These are phyloP conservation scores for Lepidocolaptes lacrymiger DNA, from an alignment of 2,797 vertebrate genomes.

Conservation along the genomic window DNA sequence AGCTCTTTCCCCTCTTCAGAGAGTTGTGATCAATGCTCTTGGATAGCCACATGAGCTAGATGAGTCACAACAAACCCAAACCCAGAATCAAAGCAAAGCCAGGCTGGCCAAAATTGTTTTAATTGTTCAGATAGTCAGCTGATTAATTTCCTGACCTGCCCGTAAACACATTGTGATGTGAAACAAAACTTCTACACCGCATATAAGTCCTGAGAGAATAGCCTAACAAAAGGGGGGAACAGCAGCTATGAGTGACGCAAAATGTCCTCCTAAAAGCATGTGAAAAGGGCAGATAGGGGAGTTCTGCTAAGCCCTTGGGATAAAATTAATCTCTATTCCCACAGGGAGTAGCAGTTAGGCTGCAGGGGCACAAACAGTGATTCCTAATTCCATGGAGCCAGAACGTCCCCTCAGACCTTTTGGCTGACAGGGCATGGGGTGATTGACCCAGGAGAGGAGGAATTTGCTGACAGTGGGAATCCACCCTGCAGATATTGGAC, in stretches of 20 bases:
- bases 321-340: neutral
- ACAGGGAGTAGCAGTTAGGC: neutral
- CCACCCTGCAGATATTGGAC: rapidly evolving
- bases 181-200: constrained; percentile 26
- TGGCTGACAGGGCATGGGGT: rapidly evolving
- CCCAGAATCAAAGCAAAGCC: neutral
- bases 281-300: constrained; percentile 6
- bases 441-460: neutral
- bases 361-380: neutral
- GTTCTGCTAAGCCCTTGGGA: neutral
- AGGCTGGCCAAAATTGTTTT: constrained; percentile 11
- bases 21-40: neutral
- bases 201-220: constrained; percentile 46
- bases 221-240: constrained; percentile 27
- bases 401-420: neutral
- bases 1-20: neutral
- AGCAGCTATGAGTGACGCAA: neutral
- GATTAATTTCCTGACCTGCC: constrained; percentile 57
- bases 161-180: constrained; percentile 42
- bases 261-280: constrained; percentile 26
- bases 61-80: constrained; percentile 13
- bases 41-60: neutral
- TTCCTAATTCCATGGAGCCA: neutral
- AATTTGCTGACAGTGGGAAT: neutral
- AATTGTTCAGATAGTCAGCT: constrained; percentile 40